A percentile compares a stretch with the other conserved stretches of the same genome.
These are phyloP conservation scores for Rhingia campestris DNA, from an alignment of 2,888 invertebrate genomes.

Conservation along the genomic window DNA sequence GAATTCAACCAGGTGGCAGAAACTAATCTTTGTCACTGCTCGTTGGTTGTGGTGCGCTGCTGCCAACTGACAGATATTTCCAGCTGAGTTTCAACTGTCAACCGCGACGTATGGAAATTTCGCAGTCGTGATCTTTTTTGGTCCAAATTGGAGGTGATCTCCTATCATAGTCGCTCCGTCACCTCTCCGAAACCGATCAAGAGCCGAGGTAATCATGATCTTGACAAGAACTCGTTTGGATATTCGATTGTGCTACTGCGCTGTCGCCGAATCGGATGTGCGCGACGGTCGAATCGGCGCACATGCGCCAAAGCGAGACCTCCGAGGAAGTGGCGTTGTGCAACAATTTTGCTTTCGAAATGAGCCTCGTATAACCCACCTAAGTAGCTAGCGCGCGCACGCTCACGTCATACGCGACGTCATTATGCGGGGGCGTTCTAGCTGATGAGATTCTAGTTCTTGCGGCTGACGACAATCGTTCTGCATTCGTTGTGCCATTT, in stretches of 20 bases:
- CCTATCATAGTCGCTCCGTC: slow-evolving; percentile 42
- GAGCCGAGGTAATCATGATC: slow-evolving; percentile 59
- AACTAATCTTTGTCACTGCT: slow-evolving; percentile 70
- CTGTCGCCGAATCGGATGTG: slow-evolving; percentile 6
- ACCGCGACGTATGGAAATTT: slow-evolving; percentile 55
- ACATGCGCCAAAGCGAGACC: slow-evolving; percentile 61
- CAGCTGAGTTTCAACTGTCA: slow-evolving; percentile 70
- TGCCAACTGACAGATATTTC: slow-evolving; percentile 69
- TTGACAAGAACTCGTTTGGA: slow-evolving; percentile 65
- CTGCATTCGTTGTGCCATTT: no score
- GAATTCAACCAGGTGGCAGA: slow-evolving; percentile 67
- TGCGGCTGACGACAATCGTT: no score
- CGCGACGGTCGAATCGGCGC: background rate
- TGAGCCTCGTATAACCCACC: no score
- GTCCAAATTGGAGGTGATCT: slow-evolving; percentile 55
- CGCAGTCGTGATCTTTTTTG: slow-evolving; percentile 30
- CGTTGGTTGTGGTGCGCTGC: slow-evolving; percentile 21
- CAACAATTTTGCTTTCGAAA: slow-evolving; percentile 36
- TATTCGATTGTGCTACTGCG: slow-evolving; percentile 43
- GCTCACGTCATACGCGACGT: no score
- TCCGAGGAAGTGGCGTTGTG: slow-evolving; percentile 67
- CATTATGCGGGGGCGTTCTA: no score
- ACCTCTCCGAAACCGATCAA: slow-evolving; percentile 15
- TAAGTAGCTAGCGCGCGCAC: no score
- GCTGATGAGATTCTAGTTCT: no score